Conservation (phyloP, 64 coral and sea anemone species). For the Stichodactyla helianthus region DNA sequence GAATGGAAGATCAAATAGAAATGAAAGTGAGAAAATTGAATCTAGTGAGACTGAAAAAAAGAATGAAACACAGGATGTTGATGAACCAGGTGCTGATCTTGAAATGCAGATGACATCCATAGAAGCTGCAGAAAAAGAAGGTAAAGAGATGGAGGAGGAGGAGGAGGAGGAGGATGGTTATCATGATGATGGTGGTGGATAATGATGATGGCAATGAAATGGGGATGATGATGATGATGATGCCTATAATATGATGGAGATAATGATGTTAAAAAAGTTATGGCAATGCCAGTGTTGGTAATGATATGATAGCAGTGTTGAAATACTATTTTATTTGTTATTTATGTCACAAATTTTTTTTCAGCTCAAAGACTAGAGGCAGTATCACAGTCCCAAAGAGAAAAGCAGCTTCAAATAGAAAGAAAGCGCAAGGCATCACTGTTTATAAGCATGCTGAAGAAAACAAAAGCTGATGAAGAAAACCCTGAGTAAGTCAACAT, state of each 20-base stretch:
- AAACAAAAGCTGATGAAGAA: constrained; percentile 47
- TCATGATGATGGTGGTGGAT: neutral
- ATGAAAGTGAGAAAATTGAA: constrained; percentile 11
- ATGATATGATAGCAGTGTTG: neutral
- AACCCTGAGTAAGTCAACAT: constrained; percentile 20
- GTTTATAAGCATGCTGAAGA: constrained; percentile 99
- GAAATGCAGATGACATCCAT: constrained; percentile 68
- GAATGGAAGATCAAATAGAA: constrained; percentile 13
- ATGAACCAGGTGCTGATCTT: constrained; percentile 25
- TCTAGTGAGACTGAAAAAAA: constrained; percentile 18
- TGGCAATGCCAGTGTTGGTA: neutral
- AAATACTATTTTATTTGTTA: neutral
- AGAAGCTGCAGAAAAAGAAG: constrained; percentile 71
- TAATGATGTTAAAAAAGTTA: neutral
- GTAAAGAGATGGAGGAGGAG: neutral
- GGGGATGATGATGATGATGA: neutral
- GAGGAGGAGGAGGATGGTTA: neutral
- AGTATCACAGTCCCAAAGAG: constrained; percentile 54
- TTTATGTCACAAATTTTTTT: neutral
- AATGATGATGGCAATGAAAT: neutral
- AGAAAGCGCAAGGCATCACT: constrained; percentile 81
- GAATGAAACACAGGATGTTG: neutral
- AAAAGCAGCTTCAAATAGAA: constrained; percentile 92
- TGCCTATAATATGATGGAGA: neutral
- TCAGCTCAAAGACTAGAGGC: constrained; percentile 73